phyloP scores from a whole-genome alignment of 1,140 invertebrate species.

The Nixonia krombeini region DNA sequence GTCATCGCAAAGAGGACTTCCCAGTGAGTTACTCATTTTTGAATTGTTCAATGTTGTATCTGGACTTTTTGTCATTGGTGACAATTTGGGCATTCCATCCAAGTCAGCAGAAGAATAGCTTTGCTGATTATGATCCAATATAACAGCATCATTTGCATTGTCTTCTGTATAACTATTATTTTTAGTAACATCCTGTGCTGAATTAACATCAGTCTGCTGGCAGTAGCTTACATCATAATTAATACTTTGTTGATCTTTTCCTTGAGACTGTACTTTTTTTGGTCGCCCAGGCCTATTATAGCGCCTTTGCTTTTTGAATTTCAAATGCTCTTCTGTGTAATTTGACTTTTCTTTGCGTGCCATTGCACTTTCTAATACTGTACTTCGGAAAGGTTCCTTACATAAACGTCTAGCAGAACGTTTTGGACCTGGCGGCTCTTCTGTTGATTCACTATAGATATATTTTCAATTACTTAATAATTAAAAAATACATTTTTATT shows the following conservation, averaged over 20 bases:
- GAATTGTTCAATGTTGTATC: constrained; percentile 43
- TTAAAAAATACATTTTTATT: constrained; percentile 35
- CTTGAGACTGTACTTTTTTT: constrained; percentile 48
- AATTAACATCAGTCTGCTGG: constrained; percentile 37
- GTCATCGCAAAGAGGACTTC: constrained; percentile 53
- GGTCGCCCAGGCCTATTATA: constrained; percentile 65
- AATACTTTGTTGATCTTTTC: constrained; percentile 30
- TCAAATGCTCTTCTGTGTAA: constrained; percentile 64
- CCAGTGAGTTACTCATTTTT: constrained; percentile 53
- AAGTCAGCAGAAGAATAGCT: constrained; percentile 56
- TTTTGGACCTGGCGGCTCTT: constrained; percentile 64
- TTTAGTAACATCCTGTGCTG: constrained; percentile 46
- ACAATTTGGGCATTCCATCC: constrained; percentile 69
- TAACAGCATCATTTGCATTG: constrained; percentile 23
- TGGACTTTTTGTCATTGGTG: constrained; percentile 61
- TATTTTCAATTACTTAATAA: no score
- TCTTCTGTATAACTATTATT: constrained; percentile 24
- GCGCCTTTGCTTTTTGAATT: constrained; percentile 59
- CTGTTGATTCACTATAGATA: constrained; percentile 56
- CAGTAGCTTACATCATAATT: constrained; percentile 31
- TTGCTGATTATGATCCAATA: constrained; percentile 48
- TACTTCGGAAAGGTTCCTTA: constrained; percentile 67
- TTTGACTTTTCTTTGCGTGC: constrained; percentile 71
- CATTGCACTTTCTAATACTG: constrained; percentile 70
- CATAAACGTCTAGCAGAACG: constrained; percentile 67